These are phyloP conservation scores for Tipula unca DNA, from an alignment of 2,888 invertebrate species.

Conservation along the genomic window DNA sequence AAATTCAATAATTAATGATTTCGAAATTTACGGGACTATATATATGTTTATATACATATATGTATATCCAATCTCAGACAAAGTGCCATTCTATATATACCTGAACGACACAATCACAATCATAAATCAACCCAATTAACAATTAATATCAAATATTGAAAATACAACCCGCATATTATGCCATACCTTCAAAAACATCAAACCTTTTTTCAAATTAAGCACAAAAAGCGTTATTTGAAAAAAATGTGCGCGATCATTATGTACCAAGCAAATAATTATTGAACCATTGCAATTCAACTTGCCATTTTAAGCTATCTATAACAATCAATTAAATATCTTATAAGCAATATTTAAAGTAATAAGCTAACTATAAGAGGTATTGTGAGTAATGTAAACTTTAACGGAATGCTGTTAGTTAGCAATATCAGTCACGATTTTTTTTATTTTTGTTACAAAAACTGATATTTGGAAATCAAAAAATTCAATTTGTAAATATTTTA, in stretches of 20 bases:
- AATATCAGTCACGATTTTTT: background rate
- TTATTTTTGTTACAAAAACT: background rate
- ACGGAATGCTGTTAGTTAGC: background rate
- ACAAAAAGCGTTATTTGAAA: too few relatives aligned
- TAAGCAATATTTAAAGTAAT: background rate
- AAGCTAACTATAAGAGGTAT: background rate
- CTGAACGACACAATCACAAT: background rate
- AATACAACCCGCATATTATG: background rate
- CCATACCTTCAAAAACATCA: background rate
- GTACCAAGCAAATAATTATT: background rate
- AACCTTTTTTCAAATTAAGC: background rate
- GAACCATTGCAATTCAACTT: background rate
- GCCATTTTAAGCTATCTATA: background rate
- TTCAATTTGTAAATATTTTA: background rate
- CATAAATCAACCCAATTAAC: background rate
- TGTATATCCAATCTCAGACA: too few relatives aligned
- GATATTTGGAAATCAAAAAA: background rate
- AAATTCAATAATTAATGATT: background rate
- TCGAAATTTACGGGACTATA: background rate
- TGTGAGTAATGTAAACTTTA: background rate
- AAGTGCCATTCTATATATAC: background rate
- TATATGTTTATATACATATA: too few relatives aligned
- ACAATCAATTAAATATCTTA: background rate
- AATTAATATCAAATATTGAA: background rate
- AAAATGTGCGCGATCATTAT: background rate